A percentile compares a stretch with the other conserved stretches of the same genome.
Evolutionary conservation across 2,113 vertebrate genomes (phyloP).

Genomic region (Halcyon malimbica): DNA sequence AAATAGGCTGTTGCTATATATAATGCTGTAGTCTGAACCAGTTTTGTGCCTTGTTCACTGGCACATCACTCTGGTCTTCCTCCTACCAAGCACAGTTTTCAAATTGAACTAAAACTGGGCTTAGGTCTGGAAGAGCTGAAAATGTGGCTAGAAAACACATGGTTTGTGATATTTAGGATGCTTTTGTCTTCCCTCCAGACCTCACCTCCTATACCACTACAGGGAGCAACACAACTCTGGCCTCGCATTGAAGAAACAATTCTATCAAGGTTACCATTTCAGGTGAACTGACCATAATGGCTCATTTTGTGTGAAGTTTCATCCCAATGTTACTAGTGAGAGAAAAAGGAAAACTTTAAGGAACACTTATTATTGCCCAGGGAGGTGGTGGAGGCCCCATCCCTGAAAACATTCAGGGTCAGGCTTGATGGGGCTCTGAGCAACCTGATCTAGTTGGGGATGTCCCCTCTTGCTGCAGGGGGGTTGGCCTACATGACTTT

Average conservation of each 20-base stretch:
- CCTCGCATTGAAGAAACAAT: background rate
- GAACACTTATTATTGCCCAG: background rate
- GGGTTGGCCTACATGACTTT: too few species aligned
- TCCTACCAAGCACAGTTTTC: background rate
- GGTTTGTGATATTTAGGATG: background rate
- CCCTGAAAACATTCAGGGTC: too few species aligned
- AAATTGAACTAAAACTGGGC: background rate
- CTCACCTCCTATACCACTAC: background rate
- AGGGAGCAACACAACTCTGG: background rate
- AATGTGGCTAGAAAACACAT: background rate
- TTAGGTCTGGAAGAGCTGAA: background rate
- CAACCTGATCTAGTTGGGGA: too few species aligned
- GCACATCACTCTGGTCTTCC: background rate
- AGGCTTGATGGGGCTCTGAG: too few species aligned
- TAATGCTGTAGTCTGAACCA: background rate
- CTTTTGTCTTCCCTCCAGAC: background rate
- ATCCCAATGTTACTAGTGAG: background rate
- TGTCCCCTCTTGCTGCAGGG: too few species aligned
- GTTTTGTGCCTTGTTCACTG: background rate
- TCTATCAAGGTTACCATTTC: background rate
- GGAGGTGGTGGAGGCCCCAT: too few species aligned
- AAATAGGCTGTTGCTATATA: background rate
- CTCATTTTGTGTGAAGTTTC: background rate
- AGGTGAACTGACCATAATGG: background rate
- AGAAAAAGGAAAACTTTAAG: background rate